phyloP scores from a whole-genome alignment of 2,888 invertebrate species.

The Rugalucina vietnamica region DNA sequence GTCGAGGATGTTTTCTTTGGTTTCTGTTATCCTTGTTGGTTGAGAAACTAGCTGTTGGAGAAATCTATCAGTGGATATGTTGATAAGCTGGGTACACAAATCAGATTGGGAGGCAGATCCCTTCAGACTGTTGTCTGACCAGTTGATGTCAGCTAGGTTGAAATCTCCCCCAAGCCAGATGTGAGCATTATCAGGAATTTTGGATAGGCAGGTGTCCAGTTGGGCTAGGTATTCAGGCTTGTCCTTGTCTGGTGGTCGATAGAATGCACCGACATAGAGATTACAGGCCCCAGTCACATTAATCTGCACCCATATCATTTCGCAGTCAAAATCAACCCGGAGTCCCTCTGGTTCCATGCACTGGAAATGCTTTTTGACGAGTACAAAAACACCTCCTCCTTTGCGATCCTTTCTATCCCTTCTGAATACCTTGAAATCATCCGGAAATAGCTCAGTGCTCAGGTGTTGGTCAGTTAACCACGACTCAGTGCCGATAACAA shows the following conservation, averaged over 20 bases:
- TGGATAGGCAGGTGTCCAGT: background rate
- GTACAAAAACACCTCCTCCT: conserved; percentile 27
- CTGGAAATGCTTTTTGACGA: conserved; percentile 11
- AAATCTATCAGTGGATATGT: background rate
- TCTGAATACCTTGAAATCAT: conserved; percentile 8
- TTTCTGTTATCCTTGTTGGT: conserved; percentile 28
- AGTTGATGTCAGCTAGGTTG: conserved; percentile 21
- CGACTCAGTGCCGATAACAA: conserved; percentile 30
- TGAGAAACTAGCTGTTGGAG: conserved; percentile 16
- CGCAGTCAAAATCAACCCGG: conserved; percentile 8
- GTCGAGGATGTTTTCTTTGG: conserved; percentile 7
- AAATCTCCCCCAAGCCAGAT: conserved; percentile 28
- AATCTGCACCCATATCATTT: conserved; percentile 33
- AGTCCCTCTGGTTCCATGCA: conserved; percentile 42
- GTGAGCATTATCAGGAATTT: conserved; percentile 26
- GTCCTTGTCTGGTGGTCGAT: conserved; percentile 40
- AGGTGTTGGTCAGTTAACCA: conserved; percentile 9
- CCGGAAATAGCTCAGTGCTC: conserved; percentile 19
- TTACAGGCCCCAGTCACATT: conserved; percentile 29
- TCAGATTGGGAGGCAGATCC: background rate
- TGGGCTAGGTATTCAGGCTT: conserved; percentile 17
- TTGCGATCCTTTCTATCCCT: conserved; percentile 3
- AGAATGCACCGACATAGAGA: conserved; percentile 38
- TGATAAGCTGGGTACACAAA: background rate
- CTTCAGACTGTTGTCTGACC: conserved; percentile 7